Evolutionary conservation across 2,888 invertebrate genomes (phyloP), one percentile per base, ranked within the genome.

Genomic region (Bedellia somnulentella): DNA sequence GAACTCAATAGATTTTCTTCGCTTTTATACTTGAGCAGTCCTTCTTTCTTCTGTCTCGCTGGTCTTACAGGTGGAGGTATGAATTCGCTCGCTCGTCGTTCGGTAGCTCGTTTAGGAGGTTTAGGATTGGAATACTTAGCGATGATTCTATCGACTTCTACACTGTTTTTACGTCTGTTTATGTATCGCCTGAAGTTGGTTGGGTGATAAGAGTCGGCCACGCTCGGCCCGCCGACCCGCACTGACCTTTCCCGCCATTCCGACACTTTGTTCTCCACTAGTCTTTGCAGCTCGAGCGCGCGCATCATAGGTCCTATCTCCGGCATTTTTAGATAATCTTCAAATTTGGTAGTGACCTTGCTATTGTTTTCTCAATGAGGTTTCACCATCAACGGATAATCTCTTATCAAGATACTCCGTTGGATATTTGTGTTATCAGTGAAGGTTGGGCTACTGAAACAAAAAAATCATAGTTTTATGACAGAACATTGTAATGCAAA

Each of bases 131-230:
- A 75, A 54, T 76, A 76, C 57, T 76, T 77, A 54, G 73, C 61
- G 61, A 75, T 68, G 58, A 76, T 76, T 67, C 66, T 73, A 49
- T 75, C 75, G 54, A 77, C 67, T 67, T 76, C 75, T 50, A 64
- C 61, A 55, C 68, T 70, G 49, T 73, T 73, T 53, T 75, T 75
- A 51, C 75, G 71, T 47, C 68, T 57, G 55, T 73, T 63, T 46
- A 62, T 60, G 55, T 68, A 70, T 43, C 75, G 71, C 47, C 63
- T 71, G 52, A 75, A 75, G 58, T 70, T 63, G 54, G 61, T 58
- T 56, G 70, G 71, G 47, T 71, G 75, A 73, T 75, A 75, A 73
- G 73, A 64, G 46, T 70, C 71, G 43, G 61, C 60, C 51, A 66
- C 61, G 44, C 57, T 62, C 47, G 57, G 56, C 51, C 49, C 46